Evolutionary conservation across 2,888 invertebrate species (phyloP), one percentile per base, ranked within the genome.

Genomic region (Apocheima hispidaria): DNA sequence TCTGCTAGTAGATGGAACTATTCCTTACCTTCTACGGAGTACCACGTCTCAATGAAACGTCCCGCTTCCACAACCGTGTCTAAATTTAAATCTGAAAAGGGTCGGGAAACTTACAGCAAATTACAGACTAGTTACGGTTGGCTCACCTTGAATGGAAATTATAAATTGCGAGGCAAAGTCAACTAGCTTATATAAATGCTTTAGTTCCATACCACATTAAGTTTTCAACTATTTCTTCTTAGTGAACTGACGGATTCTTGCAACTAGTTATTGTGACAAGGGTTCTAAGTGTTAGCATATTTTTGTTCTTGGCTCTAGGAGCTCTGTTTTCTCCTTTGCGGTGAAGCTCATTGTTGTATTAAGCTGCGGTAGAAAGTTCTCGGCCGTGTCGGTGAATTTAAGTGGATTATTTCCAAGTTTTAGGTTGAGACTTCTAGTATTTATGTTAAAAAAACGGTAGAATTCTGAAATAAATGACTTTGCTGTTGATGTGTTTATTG

Each of bases 391-490:
- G 77, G 67, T 75, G 83, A 87, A 84, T 86, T 77, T 82, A 84
- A 86, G 81, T 84, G 83, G 84, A 89, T 89, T 88, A 87, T 68
- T 62, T 64, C 63, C 41, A 79, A 80, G 82, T 77, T 77, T 74
- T 79, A 79, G 57, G 74, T 60, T 16, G 20, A 48, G 46, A 46
- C 75, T 72, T 76, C 69, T 63, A 70, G 69, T 58, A 65, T 63
- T 65, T 63, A 63, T 57, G 60, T 38, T 33, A 46, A 14, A 36
- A 35, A 21, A 21, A 46, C n/a, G 4, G 18, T 30, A 28, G 12
- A 26, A 30, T 30, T 30, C 16, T 12, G 12, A 7, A 30, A 30
- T n/a, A 21, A 41, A 41, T 18, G 4, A 6, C 30, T 46, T 20
- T 10, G 30, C 10, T 26, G 26, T 26, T 26, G 20, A 9, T 26